Base-by-base conservation (phyloP, 2,888 invertebrate genomes). In the Epsilonema sp. region DNA sequence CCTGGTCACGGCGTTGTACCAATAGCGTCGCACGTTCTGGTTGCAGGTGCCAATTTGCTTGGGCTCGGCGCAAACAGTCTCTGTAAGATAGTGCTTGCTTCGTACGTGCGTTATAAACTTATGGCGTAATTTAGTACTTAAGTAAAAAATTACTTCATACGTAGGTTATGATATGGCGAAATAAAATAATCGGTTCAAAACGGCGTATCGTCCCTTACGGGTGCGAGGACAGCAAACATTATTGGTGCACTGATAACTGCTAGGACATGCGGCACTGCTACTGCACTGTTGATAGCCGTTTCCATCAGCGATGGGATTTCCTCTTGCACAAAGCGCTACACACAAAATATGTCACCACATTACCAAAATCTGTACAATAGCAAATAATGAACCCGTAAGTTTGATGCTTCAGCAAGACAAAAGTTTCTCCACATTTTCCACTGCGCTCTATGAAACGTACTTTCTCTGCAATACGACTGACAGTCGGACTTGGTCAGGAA, bases 1-100 rank as follows among this genome's bases (percentile, higher is more conserved):
- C 22, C 57, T 40, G 1, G 58, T 58, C 1, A 52, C 56, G 2
- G 60, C 57, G 41, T 61, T 60, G 53, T 62, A 63, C 57, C 57
- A 56, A 47, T 56, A 61, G 5, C 62, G 55, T 26, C 56, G 52
- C 19, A 62, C 60, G 23, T 54, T 55, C 43, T 59, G 57, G 44
- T 58, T 63, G 51, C 62, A 62, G 49, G 62, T 61, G 41, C 62
- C 62, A 31, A 62, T 51, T 23, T 61, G 56, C 21, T 63, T 57
- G n/a, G 62, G 61, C 46, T 62, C 61, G 16, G 59, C 59, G 53
- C 62, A 62, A 48, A 62, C 60, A 26, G 61, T 56, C 51, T 62
- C 60, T 61, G 52, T 11, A 46, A n/a, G n/a, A n/a, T n/a, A n/a
- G n/a, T n/a, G n/a, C n/a, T n/a, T n/a, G n/a, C n/a, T n/a, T n/a